Evolutionary conservation across 2,113 vertebrate genomes (phyloP).

Genomic region (Ancistrus triradiatus): DNA sequence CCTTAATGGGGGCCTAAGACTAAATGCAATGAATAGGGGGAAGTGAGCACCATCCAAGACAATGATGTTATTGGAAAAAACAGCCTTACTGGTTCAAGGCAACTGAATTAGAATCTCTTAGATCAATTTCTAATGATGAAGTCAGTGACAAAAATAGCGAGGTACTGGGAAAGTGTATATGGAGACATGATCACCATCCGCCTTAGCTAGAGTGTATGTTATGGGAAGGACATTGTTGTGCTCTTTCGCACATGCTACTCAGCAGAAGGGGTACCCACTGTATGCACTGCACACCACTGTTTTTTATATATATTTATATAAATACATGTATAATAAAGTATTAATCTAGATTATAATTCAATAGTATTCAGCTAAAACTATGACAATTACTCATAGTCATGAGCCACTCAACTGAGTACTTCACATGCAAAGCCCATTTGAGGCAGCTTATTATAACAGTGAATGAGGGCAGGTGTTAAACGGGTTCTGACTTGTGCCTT

Average conservation of each 20-base stretch:
- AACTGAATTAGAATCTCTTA: slow-evolving; percentile 56
- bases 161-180: slow-evolving; percentile 38
- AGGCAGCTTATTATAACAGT: neutral
- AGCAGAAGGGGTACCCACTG: too few relatives aligned
- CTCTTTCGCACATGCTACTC: too few relatives aligned
- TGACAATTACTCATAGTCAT: too few relatives aligned
- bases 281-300: too few relatives aligned
- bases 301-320: too few relatives aligned
- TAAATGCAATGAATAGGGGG: neutral
- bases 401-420: too few relatives aligned
- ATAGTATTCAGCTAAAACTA: too few relatives aligned
- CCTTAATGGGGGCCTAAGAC: neutral
- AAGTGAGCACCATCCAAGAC: slow-evolving; percentile 41
- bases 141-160: slow-evolving; percentile 50
- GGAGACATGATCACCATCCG: neutral
- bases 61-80: slow-evolving; percentile 56
- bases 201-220: slow-evolving; percentile 5
- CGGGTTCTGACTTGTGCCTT: neutral
- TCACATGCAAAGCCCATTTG: slow-evolving; percentile 3
- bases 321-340: too few relatives aligned
- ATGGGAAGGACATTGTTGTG: slow-evolving; percentile 7
- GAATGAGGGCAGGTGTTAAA: slow-evolving; percentile 14
- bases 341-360: too few relatives aligned
- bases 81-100: slow-evolving; percentile 45
- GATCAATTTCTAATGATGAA: slow-evolving; percentile 57